Evolutionary conservation across 2,888 invertebrate species (phyloP).

Genomic region (Drosophila eohydei): DNA sequence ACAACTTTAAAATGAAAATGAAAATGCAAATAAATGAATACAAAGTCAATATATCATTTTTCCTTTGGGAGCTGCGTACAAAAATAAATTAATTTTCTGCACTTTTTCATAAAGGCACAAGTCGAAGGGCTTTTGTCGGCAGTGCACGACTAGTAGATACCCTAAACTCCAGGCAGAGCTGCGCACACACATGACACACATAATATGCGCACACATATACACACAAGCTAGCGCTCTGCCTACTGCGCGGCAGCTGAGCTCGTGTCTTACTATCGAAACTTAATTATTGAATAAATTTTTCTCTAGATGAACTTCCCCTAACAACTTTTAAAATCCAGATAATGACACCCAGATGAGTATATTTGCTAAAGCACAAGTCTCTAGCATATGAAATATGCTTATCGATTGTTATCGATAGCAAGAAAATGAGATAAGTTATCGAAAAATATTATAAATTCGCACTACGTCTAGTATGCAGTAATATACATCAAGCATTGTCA

Average conservation of each 20-base stretch:
- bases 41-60: constrained; percentile 12
- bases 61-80: not conserved
- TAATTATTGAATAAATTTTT: not conserved
- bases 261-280: too few relatives aligned
- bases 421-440: not conserved
- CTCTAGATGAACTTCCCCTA: not conserved
- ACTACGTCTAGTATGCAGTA: not conserved
- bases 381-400: not conserved
- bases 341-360: not conserved
- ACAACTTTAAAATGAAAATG: constrained; percentile 2
- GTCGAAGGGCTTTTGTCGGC: too few relatives aligned
- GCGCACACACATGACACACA: not conserved
- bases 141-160: not conserved
- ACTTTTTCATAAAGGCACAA: not conserved
- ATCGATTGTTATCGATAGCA: constrained; percentile 5
- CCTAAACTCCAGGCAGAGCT: not conserved
- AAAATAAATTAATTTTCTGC: not conserved
- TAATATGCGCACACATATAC: too few relatives aligned
- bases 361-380: not conserved
- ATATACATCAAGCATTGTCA: not conserved
- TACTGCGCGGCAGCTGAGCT: not conserved
- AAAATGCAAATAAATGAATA: too few relatives aligned
- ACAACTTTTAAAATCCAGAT: not conserved
- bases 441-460: not conserved
- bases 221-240: not conserved